A percentile compares a stretch with the other conserved stretches of the same genome.
These are phyloP conservation scores for Neosilurus hyrtlii DNA, from an alignment of 2,797 vertebrate genomes.

Conservation along the genomic window DNA sequence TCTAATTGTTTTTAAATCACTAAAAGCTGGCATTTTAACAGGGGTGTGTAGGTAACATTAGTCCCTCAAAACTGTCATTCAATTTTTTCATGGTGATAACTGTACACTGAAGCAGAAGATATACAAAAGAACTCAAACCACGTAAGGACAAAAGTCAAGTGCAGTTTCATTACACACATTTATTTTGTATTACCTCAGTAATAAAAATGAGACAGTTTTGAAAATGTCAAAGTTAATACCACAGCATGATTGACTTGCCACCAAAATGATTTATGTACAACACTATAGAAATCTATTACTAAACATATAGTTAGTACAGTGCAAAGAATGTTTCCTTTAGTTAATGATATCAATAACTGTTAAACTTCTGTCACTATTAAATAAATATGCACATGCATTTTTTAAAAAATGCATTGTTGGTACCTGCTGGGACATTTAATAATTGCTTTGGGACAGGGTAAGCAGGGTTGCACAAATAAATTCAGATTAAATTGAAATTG, in stretches of 20 bases:
- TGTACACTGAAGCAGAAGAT: not conserved
- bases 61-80: not conserved
- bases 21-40: too few relatives aligned
- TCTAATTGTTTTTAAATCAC: too few relatives aligned
- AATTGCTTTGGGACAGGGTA: slow-evolving; percentile 48
- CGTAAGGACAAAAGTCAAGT: not conserved
- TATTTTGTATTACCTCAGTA: not conserved
- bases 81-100: not conserved
- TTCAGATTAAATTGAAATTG: slow-evolving; percentile 45
- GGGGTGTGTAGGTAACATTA: not conserved
- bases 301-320: not conserved
- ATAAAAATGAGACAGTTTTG: not conserved
- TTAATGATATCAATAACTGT: slow-evolving; percentile 9
- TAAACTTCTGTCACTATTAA: slow-evolving; percentile 24
- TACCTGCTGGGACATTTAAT: slow-evolving; percentile 35
- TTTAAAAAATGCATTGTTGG: slow-evolving; percentile 14
- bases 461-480: slow-evolving; percentile 45
- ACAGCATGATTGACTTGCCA: not conserved
- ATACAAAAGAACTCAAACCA: not conserved
- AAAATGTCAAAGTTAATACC: not conserved
- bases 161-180: not conserved
- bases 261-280: not conserved
- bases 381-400: not conserved
- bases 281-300: not conserved
- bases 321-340: slow-evolving; percentile 2